phyloP scores from a whole-genome alignment of 2,113 vertebrate genomes.

The Chrysemys picta region DNA sequence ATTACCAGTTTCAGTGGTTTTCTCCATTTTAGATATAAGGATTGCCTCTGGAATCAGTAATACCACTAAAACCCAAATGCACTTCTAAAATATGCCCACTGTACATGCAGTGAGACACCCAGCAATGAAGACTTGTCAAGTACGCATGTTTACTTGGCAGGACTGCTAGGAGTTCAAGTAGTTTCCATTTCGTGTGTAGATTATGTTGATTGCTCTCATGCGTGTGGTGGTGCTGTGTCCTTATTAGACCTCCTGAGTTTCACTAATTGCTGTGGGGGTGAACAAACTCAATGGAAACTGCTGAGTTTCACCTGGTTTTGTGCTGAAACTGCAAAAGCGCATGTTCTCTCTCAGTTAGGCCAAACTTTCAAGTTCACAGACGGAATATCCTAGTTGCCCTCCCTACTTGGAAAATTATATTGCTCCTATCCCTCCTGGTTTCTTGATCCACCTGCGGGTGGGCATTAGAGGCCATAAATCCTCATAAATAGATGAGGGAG shows the following conservation, averaged over 20 bases:
- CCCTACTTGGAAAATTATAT: background rate
- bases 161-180: background rate
- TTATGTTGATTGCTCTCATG: background rate
- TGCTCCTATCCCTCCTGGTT: accelerated
- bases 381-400: background rate
- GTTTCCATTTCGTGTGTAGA: background rate
- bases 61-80: background rate
- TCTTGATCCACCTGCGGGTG: background rate
- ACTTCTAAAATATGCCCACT: background rate
- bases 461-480: background rate
- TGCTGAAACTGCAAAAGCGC: background rate
- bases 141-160: background rate
- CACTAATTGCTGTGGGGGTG: background rate
- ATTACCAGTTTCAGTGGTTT: background rate
- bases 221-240: background rate
- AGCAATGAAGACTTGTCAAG: background rate
- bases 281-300: background rate
- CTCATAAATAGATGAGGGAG: background rate
- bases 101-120: accelerated
- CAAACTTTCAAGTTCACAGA: background rate
- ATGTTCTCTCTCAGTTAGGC: background rate
- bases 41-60: background rate
- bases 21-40: background rate
- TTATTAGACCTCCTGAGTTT: background rate
- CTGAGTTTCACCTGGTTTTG: background rate